These are phyloP conservation scores for Turnix velox DNA, from an alignment of 2,113 vertebrate species.

Conservation along the genomic window DNA sequence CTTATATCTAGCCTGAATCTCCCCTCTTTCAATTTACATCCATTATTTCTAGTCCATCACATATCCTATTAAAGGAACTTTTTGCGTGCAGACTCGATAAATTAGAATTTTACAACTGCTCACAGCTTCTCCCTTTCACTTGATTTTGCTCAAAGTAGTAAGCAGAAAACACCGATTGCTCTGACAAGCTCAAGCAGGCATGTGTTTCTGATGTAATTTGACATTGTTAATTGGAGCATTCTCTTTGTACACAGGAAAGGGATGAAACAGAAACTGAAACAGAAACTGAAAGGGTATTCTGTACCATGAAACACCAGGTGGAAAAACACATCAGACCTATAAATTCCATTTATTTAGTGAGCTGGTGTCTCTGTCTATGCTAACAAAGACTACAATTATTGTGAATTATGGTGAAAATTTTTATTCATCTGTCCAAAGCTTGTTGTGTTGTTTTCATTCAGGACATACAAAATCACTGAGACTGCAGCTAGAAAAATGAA, in stretches of 20 bases:
- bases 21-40: too few species aligned
- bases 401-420: neutral
- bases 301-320: neutral
- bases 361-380: neutral
- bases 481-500: neutral
- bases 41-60: too few species aligned
- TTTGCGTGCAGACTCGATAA: too few species aligned
- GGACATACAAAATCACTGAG: neutral
- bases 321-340: neutral
- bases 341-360: conserved; percentile 10
- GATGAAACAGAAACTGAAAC: neutral
- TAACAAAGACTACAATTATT: neutral
- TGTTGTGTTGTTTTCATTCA: neutral
- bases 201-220: conserved; percentile 4
- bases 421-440: neutral
- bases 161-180: neutral
- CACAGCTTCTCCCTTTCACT: conserved; percentile 13
- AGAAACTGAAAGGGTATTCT: too few species aligned
- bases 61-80: too few species aligned
- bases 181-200: conserved; percentile 11
- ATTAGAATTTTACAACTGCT: neutral
- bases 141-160: conserved; percentile 53
- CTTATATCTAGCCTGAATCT: too few species aligned
- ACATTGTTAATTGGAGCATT: conserved; percentile 19
- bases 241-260: conserved; percentile 3